A percentile compares a stretch with the other conserved stretches of the same genome.
phyloP scores from a whole-genome alignment of 30 jellyfish, hydroid and myxozoan genomes.

The Nemopilema nomurai region DNA sequence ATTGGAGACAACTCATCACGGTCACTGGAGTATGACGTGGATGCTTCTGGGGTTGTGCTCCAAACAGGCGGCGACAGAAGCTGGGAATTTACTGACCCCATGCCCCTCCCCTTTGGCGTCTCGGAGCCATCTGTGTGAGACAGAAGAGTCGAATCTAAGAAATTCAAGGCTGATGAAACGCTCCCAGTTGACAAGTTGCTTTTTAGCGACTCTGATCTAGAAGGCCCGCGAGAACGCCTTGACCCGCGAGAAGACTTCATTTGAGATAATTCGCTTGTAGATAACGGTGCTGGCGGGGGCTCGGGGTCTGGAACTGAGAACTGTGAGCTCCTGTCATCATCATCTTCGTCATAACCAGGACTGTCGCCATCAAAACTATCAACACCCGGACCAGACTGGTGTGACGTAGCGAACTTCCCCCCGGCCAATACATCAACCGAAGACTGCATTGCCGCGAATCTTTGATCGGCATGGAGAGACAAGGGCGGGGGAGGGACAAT shows the following conservation, averaged over 20 bases:
- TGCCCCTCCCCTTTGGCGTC: neutral
- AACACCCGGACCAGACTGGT: neutral
- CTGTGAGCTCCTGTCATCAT: constrained; percentile 43
- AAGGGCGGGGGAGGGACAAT: constrained; percentile 40
- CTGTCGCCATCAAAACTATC: neutral
- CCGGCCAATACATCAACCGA: neutral
- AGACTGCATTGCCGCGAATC: constrained; percentile 14
- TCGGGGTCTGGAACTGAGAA: constrained; percentile 54
- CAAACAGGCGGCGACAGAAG: constrained; percentile 44
- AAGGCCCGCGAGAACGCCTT: constrained; percentile 30
- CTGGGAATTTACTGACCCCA: constrained; percentile 5
- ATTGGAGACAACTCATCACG: constrained; percentile 12
- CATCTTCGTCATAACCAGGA: constrained; percentile 12
- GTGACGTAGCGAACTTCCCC: neutral
- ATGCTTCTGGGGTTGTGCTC: constrained; percentile 10
- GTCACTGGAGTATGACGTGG: neutral
- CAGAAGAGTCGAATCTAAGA: constrained; percentile 59
- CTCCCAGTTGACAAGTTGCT: constrained; percentile 45
- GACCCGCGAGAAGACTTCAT: neutral
- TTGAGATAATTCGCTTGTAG: constrained; percentile 1
- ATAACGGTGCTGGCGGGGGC: constrained; percentile 7
- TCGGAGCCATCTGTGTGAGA: constrained; percentile 49
- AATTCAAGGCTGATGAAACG: constrained; percentile 64
- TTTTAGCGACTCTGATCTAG: constrained; percentile 22
- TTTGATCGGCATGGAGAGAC: constrained; percentile 1